phyloP scores from a whole-genome alignment of 2,797 vertebrate species.

The Sebastes nivosus region DNA sequence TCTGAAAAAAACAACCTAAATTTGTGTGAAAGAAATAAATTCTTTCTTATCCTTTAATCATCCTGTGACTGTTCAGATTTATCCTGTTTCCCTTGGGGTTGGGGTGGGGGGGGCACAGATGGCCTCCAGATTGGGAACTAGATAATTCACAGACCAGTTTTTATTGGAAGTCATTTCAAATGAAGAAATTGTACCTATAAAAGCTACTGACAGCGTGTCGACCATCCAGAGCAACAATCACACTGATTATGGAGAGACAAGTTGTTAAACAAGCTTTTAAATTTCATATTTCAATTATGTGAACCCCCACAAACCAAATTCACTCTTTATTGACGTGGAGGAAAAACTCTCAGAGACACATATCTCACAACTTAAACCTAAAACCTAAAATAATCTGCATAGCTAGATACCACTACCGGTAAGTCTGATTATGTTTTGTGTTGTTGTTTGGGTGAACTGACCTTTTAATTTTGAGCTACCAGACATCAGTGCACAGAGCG shows the following conservation, averaged over 20 bases:
- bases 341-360: neutral
- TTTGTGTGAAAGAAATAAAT: neutral
- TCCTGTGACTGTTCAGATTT: neutral
- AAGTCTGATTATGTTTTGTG: neutral
- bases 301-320: neutral
- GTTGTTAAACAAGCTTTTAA: neutral
- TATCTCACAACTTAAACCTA: neutral
- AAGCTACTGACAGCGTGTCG: neutral
- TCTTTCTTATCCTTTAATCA: neutral
- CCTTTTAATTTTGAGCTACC: conserved; percentile 13
- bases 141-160: neutral
- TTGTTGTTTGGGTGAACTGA: neutral
- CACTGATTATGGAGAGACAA: neutral
- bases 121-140: neutral
- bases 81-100: neutral
- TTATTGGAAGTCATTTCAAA: neutral
- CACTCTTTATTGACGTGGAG: neutral
- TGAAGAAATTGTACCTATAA: neutral
- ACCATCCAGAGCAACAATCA: neutral
- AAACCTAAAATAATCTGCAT: neutral
- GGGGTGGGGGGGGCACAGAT: neutral
- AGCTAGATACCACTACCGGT: neutral
- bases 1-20: neutral
- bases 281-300: neutral
- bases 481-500: neutral